Evolutionary conservation across 2,113 vertebrate species (phyloP).

Genomic region (Polypterus senegalus): DNA sequence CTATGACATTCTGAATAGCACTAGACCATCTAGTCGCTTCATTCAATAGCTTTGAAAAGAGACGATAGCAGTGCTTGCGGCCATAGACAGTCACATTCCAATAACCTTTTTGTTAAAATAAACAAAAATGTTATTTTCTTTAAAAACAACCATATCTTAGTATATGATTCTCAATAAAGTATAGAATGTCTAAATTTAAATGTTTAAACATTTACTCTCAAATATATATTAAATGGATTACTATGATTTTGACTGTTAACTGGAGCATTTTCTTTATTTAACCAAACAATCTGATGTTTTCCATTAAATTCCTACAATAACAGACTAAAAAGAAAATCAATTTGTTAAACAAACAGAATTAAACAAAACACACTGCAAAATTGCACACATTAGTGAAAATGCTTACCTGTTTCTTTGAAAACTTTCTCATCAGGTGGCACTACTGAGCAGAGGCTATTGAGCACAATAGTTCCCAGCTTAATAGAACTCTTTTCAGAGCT

Average conservation of each 20-base stretch:
- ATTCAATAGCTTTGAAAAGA: constrained; percentile 82
- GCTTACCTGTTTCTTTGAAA: constrained; percentile 82
- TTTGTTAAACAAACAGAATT: too few species aligned
- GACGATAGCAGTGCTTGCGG: constrained; percentile 85
- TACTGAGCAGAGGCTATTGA: constrained; percentile 90
- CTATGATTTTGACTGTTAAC: too few species aligned
- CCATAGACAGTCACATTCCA: constrained; percentile 84
- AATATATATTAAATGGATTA: too few species aligned
- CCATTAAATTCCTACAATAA: too few species aligned
- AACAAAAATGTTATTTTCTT: neutral
- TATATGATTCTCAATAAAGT: too few species aligned
- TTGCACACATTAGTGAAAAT: too few species aligned
- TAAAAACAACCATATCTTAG: neutral
- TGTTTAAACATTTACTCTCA: too few species aligned
- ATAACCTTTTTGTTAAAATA: constrained; percentile 55
- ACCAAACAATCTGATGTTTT: too few species aligned
- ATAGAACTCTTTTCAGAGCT: constrained; percentile 78
- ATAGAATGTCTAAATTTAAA: too few species aligned
- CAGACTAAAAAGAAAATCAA: too few species aligned
- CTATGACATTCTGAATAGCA: constrained; percentile 86
- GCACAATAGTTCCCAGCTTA: constrained; percentile 82
- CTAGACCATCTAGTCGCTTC: constrained; percentile 84
- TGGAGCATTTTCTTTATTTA: too few species aligned
- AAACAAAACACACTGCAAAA: too few species aligned
- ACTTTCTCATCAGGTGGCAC: constrained; percentile 79